Conservation (phyloP, 2,888 invertebrate species). For the Prionchulus punctatus region DNA sequence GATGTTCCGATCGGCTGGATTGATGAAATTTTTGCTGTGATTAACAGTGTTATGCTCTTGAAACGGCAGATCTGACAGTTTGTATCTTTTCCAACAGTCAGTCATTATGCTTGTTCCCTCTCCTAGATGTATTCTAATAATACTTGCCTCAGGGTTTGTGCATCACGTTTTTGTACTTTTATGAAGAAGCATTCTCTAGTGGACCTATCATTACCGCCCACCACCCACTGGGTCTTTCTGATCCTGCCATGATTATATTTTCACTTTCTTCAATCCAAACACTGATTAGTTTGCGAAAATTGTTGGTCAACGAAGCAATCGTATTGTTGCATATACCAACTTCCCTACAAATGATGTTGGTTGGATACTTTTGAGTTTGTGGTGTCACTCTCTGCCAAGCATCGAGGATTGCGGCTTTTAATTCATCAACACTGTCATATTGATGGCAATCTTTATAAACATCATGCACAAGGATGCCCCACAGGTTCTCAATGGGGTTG, state of each 20-base stretch:
- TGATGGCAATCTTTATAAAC: too few species aligned
- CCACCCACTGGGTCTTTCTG: not conserved
- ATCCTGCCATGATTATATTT: not conserved
- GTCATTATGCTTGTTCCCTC: not conserved
- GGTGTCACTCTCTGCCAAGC: too few species aligned
- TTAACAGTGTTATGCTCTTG: not conserved
- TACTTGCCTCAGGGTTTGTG: not conserved
- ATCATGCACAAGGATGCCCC: too few species aligned
- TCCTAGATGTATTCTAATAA: not conserved
- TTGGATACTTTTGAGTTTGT: too few species aligned
- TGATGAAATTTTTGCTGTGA: not conserved
- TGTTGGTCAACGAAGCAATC: not conserved
- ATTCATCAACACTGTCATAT: too few species aligned
- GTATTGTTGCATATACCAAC: not conserved
- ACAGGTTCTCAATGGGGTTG: too few species aligned
- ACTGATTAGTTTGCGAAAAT: not conserved
- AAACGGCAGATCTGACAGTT: not conserved
- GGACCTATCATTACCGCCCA: not conserved
- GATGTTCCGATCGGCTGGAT: not conserved
- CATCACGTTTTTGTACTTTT: not conserved
- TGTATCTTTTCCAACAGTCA: not conserved
- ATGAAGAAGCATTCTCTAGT: not conserved
- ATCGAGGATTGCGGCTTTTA: too few species aligned
- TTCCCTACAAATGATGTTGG: not conserved
- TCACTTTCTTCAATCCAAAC: not conserved